Evolutionary conservation across 2,888 invertebrate genomes (phyloP).

Genomic region (Bellardia bayeri): DNA sequence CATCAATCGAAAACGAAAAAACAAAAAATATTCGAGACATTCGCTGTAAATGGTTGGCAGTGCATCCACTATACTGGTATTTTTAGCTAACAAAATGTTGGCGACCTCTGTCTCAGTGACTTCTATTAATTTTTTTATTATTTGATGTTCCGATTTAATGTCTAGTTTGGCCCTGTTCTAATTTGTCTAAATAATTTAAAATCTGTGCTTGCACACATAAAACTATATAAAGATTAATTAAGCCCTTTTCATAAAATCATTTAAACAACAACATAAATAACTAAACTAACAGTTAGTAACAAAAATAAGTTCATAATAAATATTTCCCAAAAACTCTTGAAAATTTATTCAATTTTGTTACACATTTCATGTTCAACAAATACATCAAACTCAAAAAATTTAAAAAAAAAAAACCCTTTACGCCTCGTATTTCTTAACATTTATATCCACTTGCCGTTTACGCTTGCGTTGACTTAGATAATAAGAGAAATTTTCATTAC

Average conservation of each 20-base stretch:
- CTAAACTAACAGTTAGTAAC: slow-evolving; percentile 8
- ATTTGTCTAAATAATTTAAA: slow-evolving; percentile 46
- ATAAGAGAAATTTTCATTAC: slow-evolving; percentile 75
- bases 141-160: slow-evolving; percentile 53
- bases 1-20: too few relatives aligned
- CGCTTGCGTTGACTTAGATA: slow-evolving; percentile 76
- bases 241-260: not conserved
- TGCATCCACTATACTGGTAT: too few relatives aligned
- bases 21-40: too few relatives aligned
- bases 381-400: slow-evolving; percentile 32
- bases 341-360: not conserved
- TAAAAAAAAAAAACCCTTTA: slow-evolving; percentile 43
- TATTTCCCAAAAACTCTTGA: not conserved
- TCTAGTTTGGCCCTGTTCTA: slow-evolving; percentile 60
- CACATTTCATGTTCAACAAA: not conserved
- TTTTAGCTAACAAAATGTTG: too few relatives aligned
- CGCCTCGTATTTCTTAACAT: slow-evolving; percentile 79
- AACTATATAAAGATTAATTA: slow-evolving; percentile 46
- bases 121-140: not conserved
- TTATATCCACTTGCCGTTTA: slow-evolving; percentile 78
- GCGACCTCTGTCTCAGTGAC: too few relatives aligned
- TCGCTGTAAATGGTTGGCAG: too few relatives aligned
- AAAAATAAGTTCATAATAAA: not conserved
- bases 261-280: not conserved
- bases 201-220: slow-evolving; percentile 13